Evolutionary conservation across 2,888 invertebrate species (phyloP).

Genomic region (Platycnemis pennipes): DNA sequence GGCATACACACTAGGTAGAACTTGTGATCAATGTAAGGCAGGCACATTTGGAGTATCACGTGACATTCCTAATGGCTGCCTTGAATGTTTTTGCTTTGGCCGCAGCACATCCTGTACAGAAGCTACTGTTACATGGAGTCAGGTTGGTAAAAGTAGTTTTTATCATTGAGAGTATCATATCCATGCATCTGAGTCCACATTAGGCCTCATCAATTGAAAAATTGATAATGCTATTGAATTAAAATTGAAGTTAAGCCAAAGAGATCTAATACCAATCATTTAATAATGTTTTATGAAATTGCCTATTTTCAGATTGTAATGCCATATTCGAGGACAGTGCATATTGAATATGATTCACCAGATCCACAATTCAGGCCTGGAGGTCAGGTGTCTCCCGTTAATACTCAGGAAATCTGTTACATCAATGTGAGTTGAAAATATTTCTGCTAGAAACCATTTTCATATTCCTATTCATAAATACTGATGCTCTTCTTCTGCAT

Average conservation of each 20-base stretch:
- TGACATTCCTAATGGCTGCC: slow-evolving; percentile 92
- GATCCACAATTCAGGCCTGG: slow-evolving; percentile 72
- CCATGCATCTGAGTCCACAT: no score
- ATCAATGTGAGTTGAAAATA: slow-evolving; percentile 75
- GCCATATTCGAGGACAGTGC: slow-evolving; percentile 75
- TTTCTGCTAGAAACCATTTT: slow-evolving; percentile 73
- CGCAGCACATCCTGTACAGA: slow-evolving; percentile 90
- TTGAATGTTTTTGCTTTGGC: slow-evolving; percentile 97
- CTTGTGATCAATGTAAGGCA: slow-evolving; percentile 91
- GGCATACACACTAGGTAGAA: slow-evolving; percentile 91
- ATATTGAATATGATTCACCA: slow-evolving; percentile 74
- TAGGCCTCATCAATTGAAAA: no score
- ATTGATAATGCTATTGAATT: not conserved
- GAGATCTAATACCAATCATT: not conserved
- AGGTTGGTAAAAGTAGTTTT: slow-evolving; percentile 81
- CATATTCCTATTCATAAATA: slow-evolving; percentile 73
- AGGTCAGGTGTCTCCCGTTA: slow-evolving; percentile 75
- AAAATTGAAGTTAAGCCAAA: not conserved
- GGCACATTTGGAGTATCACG: slow-evolving; percentile 92
- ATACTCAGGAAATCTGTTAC: slow-evolving; percentile 77
- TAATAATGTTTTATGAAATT: not conserved
- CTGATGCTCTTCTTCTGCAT: slow-evolving; percentile 75
- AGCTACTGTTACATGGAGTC: slow-evolving; percentile 91
- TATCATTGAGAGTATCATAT: not conserved
- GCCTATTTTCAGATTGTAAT: slow-evolving; percentile 70